Percentiles rank a stretch among this genome's conserved stretches.
These are phyloP conservation scores for Anser cygnoides DNA, from an alignment of 2,113 vertebrate genomes.

Conservation along the genomic window DNA sequence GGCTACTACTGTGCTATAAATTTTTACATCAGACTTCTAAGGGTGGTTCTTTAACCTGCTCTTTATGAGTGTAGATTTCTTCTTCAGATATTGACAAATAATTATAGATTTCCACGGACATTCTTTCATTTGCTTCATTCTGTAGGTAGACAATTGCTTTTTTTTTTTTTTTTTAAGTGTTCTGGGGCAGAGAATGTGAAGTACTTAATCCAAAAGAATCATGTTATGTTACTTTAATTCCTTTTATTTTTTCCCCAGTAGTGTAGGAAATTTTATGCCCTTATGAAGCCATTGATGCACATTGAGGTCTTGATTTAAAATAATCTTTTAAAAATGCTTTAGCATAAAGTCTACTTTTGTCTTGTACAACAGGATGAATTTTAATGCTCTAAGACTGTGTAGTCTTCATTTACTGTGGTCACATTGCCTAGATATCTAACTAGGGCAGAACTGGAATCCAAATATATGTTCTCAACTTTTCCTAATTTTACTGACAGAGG, in stretches of 20 bases:
- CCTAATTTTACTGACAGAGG: neutral
- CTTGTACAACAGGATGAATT: neutral
- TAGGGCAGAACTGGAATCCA: neutral
- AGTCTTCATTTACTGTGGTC: constrained; percentile 10
- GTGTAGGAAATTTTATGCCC: neutral
- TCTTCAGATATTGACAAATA: neutral
- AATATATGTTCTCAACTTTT: neutral
- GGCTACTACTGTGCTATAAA: neutral
- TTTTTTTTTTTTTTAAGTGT: neutral
- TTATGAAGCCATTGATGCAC: neutral
- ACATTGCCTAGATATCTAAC: neutral
- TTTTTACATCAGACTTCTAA: neutral
- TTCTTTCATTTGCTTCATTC: neutral
- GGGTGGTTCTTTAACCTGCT: neutral
- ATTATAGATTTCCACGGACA: neutral
- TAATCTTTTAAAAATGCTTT: neutral
- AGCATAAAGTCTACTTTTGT: constrained; percentile 5
- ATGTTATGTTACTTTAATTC: neutral
- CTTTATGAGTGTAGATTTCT: neutral
- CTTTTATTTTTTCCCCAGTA: neutral
- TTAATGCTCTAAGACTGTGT: neutral
- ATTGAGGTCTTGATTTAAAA: neutral
- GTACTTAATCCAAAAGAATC: neutral
- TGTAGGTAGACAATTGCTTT: neutral
- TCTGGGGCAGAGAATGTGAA: neutral